These are phyloP conservation scores for Patella vulgata DNA, from an alignment of 1,140 invertebrate species.

Conservation along the genomic window DNA sequence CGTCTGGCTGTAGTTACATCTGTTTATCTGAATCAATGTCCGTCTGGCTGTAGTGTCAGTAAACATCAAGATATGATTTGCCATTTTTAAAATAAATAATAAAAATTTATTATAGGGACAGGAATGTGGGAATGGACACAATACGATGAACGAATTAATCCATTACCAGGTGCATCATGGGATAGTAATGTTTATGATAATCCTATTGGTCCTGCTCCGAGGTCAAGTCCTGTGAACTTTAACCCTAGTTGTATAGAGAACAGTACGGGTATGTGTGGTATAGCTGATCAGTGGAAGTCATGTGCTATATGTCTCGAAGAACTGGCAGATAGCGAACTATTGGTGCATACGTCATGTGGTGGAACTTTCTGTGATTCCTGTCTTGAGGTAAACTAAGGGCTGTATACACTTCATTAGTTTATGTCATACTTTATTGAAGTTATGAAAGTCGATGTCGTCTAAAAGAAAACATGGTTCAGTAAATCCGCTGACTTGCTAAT, in stretches of 20 bases:
- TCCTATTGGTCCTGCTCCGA: slow-evolving; percentile 6
- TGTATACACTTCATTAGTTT: slow-evolving; percentile 9
- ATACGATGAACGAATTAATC: background rate
- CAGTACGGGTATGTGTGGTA: slow-evolving; percentile 15
- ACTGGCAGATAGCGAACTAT: slow-evolving; percentile 70
- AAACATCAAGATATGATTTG: no score
- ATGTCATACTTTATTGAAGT: no score
- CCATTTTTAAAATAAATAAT: no score
- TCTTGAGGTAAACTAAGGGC: slow-evolving; percentile 70
- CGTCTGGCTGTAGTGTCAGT: no score
- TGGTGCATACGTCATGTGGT: slow-evolving; percentile 71
- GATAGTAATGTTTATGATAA: background rate
- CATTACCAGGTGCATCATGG: background rate
- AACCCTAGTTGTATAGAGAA: background rate
- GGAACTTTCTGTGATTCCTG: slow-evolving; percentile 74
- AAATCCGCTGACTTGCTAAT: background rate
- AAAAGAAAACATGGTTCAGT: no score
- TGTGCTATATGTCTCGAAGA: slow-evolving; percentile 78
- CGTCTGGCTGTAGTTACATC: no score
- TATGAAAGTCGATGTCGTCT: no score
- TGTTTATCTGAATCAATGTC: no score
- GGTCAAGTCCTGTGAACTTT: background rate
- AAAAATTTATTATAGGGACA: slow-evolving; percentile 18
- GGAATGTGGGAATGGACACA: slow-evolving; percentile 24
- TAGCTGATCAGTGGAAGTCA: slow-evolving; percentile 60